Percentiles rank a stretch among this genome's conserved stretches.
phyloP scores from a whole-genome alignment of 2,888 invertebrate species.

The Drosophila limbata region DNA sequence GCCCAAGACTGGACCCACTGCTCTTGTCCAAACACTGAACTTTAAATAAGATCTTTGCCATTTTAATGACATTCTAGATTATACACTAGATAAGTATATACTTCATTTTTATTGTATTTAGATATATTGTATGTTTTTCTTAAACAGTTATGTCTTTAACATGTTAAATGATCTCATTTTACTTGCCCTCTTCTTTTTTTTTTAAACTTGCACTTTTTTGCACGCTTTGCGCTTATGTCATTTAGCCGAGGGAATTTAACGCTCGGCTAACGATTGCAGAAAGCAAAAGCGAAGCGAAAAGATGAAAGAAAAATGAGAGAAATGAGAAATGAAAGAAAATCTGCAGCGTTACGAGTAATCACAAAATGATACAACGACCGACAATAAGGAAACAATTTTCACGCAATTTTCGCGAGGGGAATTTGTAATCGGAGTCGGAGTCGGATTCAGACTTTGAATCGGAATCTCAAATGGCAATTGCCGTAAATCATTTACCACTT shows the following conservation, averaged over 20 bases:
- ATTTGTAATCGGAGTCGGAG: constrained; percentile 36
- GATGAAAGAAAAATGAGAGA: constrained; percentile 23
- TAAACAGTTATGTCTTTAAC: not conserved
- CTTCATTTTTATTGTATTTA: not conserved
- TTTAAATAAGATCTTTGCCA: not conserved
- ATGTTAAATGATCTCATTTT: constrained; percentile 5
- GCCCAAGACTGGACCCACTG: constrained; percentile 47
- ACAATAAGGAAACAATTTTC: constrained; percentile 73
- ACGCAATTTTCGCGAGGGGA: constrained; percentile 48
- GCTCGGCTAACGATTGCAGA: constrained; percentile 47
- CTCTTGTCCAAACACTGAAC: constrained; percentile 54
- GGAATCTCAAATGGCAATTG: constrained; percentile 15
- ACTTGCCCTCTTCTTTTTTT: not conserved
- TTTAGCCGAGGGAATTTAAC: constrained; percentile 48
- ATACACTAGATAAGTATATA: too few species aligned
- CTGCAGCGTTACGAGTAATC: constrained; percentile 46
- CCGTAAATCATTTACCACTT: not conserved
- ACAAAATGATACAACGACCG: constrained; percentile 26
- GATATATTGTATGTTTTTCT: not conserved
- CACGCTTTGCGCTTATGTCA: constrained; percentile 43
- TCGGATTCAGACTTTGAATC: constrained; percentile 19
- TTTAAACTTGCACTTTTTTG: constrained; percentile 50
- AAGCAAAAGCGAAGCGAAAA: constrained; percentile 23
- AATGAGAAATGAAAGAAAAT: constrained; percentile 22
- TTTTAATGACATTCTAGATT: not conserved